Evolutionary conservation across 2,888 invertebrate species (phyloP), one percentile per base, ranked within the genome.

Genomic region (Thecophora atra): DNA sequence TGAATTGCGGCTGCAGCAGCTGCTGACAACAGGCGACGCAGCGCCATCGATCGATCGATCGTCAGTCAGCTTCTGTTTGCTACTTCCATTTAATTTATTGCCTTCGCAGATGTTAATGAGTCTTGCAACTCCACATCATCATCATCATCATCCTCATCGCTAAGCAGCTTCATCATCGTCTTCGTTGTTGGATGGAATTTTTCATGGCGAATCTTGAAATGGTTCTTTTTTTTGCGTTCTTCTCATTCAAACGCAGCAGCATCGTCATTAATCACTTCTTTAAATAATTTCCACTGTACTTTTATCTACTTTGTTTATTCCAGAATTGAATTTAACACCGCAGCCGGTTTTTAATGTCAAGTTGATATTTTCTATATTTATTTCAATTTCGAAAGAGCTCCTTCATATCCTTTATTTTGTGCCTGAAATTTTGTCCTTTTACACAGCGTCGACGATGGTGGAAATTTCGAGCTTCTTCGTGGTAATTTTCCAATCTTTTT

Each of bases 241-340:
- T 63, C 21, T 17, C 13, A 47, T 42, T 64, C 47, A 17, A 24
- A 58, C 28, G 58, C 24, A 28, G 11, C 28, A 26, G 5, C 28
- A 26, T 58, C 58, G 58, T 24, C 47, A 47, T 47, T 17, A n/a
- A 3, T 44, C 44, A 44, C 52, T 13, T n/a, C 54, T 52, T 51
- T 37, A 62, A 70, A 52, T 62, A 21, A 63, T 70, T 70, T 70
- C n/a, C 30, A 30, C 37, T 63, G 17, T 52, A 52, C 52, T 63
- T 28, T n/a, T n/a, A n/a, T n/a, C n/a, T n/a, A n/a, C n/a, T n/a
- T n/a, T n/a, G n/a, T n/a, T n/a, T n/a, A n/a, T n/a, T n/a, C n/a
- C n/a, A n/a, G n/a, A n/a, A n/a, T n/a, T n/a, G n/a, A n/a, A n/a
- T n/a, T n/a, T n/a, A n/a, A n/a, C n/a, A n/a, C n/a, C n/a, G n/a